Evolutionary conservation across 2,113 vertebrate genomes (phyloP), one percentile per base, ranked within the genome.

Genomic region (Rhinoderma darwinii): DNA sequence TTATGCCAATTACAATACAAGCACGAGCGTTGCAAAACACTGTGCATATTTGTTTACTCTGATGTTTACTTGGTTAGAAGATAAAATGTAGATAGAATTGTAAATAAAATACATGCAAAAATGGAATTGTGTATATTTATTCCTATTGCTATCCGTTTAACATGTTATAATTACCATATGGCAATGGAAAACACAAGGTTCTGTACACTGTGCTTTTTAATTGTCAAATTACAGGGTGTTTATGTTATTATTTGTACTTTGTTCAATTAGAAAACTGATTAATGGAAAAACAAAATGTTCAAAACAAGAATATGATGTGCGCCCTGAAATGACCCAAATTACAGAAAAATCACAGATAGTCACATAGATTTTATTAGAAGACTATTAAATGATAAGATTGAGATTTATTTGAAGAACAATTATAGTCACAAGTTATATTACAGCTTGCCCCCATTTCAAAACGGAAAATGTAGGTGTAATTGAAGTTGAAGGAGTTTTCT

Each of bases 111-210:
- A 63, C 78, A 44, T 17, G 37, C 37, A 39, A 32, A 56, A 44
- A 39, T 61, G 15, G 3, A 43, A 81, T 41, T 27, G 75, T 51
- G 47, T 63, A 63, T 61, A 41, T 81, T 81, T 81, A 61, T 81
- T 37, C 35, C 54, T 6, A 37, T 37, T 81, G 54, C 78, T 81
- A 81, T 81, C 37, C 35, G 63, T 81, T 81, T 43, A 81, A 61
- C 56, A 43, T 63, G 56, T 25, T 43, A 39, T 63, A 81, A 81
- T 81, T 81, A 81, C 35, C 78, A 81, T 81, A 63, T 81, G 78
- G 11, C 63, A 81, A 81, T 81, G 35, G 37, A 61, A n/a, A 81
- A 63, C 78, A 63, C 63, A 81, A 63, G 78, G 78, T 61, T 63
- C 54, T 44, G 78, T 63, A 43, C 78, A 81, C 56, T 37, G 37